phyloP scores from a whole-genome alignment of 2,888 invertebrate species.

The Paralinhomoeus sp. region DNA sequence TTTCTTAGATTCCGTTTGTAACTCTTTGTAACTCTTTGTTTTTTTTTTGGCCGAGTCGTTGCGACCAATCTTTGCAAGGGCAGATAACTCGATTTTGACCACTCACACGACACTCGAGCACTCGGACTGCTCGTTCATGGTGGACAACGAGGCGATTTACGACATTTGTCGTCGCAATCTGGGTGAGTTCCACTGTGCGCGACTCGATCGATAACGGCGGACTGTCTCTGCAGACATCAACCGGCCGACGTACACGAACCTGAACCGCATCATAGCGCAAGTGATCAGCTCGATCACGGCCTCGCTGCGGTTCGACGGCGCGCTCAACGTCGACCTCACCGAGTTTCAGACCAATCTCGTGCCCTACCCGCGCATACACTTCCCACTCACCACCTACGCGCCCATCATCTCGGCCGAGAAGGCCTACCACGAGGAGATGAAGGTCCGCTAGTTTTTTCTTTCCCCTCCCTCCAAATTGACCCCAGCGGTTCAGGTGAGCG shows the following conservation, averaged over 20 bases:
- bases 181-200: too few relatives aligned
- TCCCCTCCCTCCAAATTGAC: constrained; percentile 26
- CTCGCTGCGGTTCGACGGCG: not conserved
- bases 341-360: constrained; percentile 41
- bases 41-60: too few relatives aligned
- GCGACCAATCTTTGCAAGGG: too few relatives aligned
- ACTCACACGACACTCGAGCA: constrained; percentile 82
- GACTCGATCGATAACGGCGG: too few relatives aligned
- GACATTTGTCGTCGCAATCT: constrained; percentile 60
- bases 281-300: too few relatives aligned
- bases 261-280: not conserved
- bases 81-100: constrained; percentile 83
- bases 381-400: constrained; percentile 38
- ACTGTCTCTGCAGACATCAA: too few relatives aligned
- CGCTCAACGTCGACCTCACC: constrained; percentile 55
- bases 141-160: too few relatives aligned
- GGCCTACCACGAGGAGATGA: constrained; percentile 16
- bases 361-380: constrained; percentile 51
- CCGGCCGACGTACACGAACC: constrained; percentile 1
- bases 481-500: constrained; percentile 64
- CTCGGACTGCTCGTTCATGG: constrained; percentile 85
- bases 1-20: too few relatives aligned
- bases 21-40: too few relatives aligned
- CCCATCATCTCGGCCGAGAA: constrained; percentile 18
- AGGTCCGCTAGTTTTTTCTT: too few relatives aligned